These are phyloP conservation scores for Mesaphorura yosii DNA, from an alignment of 1,140 invertebrate species.

Conservation along the genomic window DNA sequence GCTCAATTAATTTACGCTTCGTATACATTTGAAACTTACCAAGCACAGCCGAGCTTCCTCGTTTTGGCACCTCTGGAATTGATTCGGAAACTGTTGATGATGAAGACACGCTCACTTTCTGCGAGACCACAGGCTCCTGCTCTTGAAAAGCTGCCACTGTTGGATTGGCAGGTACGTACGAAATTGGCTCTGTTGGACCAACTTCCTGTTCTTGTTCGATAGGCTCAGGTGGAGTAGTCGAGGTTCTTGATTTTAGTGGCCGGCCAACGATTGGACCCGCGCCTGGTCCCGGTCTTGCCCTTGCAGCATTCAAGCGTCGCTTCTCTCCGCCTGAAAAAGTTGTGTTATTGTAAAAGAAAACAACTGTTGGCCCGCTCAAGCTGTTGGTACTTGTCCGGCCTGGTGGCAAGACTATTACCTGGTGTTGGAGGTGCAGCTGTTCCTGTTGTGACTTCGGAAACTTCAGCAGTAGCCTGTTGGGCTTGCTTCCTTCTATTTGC, in stretches of 20 bases:
- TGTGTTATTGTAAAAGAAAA: no score
- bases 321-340: no score
- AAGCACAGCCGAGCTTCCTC: conserved; percentile 23
- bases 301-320: no score
- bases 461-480: background rate
- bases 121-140: conserved; percentile 1
- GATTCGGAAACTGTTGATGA: conserved; percentile 1
- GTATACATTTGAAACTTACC: conserved; percentile 6
- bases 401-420: no score
- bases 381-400: no score
- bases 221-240: conserved; percentile 2
- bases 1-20: no score
- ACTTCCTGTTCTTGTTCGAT: conserved; percentile 3
- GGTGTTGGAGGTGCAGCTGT: background rate
- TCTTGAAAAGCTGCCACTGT: conserved; percentile 4
- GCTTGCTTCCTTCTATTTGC: background rate
- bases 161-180: conserved; percentile 7
- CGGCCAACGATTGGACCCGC: conserved; percentile 5
- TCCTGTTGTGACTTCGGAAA: background rate
- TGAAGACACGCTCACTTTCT: conserved; percentile 9
- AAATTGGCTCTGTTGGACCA: conserved; percentile 14
- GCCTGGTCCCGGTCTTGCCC: conserved; percentile 3
- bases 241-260: conserved; percentile 6
- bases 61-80: conserved; percentile 2
- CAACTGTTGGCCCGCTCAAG: no score